A percentile compares a stretch with the other conserved stretches of the same genome.
Conservation (phyloP, 2,113 vertebrate species). For the Pituophis catenifer region DNA sequence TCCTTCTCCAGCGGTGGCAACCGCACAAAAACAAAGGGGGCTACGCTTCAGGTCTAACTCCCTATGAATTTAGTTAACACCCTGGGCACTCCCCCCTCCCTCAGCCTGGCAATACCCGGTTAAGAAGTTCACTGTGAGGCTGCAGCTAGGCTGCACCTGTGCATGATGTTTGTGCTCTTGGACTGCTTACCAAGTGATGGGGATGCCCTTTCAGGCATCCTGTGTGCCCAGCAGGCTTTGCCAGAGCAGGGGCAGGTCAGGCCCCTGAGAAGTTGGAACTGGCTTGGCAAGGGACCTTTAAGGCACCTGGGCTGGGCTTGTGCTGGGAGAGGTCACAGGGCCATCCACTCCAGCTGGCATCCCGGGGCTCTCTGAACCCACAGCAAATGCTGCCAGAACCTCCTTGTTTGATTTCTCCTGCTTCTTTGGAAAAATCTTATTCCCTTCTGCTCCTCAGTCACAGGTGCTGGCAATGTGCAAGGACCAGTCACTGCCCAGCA, state of each 20-base stretch:
- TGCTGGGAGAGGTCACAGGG: background rate
- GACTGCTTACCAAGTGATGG: background rate
- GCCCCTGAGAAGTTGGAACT: background rate
- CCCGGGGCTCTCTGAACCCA: background rate
- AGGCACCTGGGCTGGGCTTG: background rate
- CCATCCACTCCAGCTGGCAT: background rate
- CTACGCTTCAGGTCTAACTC: background rate
- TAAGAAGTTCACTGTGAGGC: background rate
- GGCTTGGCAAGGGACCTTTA: background rate
- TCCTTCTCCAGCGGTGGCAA: background rate
- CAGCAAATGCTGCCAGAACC: background rate
- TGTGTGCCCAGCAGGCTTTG: background rate
- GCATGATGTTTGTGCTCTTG: background rate
- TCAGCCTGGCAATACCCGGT: background rate
- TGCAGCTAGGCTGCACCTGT: background rate
- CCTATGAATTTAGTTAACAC: background rate
- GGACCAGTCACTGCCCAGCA: background rate
- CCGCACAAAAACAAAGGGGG: background rate
- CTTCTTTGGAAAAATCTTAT: background rate
- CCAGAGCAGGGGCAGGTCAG: background rate
- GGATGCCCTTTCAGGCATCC: background rate
- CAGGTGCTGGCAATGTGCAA: background rate
- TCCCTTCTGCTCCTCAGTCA: background rate
- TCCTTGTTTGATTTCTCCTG: background rate
- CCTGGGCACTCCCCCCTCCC: background rate